Evolutionary conservation across 2,888 invertebrate genomes (phyloP).

Genomic region (Cryptocephalus primarius): DNA sequence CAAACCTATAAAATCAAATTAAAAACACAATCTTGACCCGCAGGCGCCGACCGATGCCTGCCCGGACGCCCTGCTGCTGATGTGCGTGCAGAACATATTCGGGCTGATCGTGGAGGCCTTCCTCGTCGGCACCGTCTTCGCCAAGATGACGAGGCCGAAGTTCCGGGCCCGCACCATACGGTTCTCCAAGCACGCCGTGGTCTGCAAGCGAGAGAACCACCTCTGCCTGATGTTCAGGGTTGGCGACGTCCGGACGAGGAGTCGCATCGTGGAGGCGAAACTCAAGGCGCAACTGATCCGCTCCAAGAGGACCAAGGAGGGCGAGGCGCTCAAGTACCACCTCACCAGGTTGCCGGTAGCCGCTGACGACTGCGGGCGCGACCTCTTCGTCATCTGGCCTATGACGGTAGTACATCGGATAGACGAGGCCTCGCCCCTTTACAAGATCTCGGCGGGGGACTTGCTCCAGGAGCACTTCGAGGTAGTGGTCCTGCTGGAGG

Average conservation of each 20-base stretch:
- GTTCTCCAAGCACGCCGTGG: conserved; percentile 74
- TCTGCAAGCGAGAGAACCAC: conserved; percentile 69
- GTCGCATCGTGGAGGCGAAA: conserved; percentile 73
- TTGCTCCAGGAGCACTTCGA: conserved; percentile 7
- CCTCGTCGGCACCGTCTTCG: conserved; percentile 79
- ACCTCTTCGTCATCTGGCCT: conserved; percentile 94
- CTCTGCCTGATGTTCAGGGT: conserved; percentile 77
- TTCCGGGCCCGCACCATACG: conserved; percentile 80
- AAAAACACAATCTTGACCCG: too few species aligned
- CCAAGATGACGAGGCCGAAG: conserved; percentile 85
- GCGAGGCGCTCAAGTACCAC: conserved; percentile 66
- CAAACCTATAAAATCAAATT: too few species aligned
- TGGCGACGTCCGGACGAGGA: conserved; percentile 73
- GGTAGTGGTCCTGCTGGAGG: conserved; percentile 11
- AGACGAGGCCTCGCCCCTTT: conserved; percentile 76
- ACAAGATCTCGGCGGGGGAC: conserved; percentile 67
- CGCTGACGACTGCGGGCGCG: conserved; percentile 70
- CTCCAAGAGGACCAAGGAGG: conserved; percentile 68
- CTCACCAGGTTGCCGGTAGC: conserved; percentile 60
- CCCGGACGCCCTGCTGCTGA: conserved; percentile 79
- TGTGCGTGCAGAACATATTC: conserved; percentile 82
- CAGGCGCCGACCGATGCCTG: conserved; percentile 70
- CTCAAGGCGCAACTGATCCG: conserved; percentile 71
- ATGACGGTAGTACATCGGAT: conserved; percentile 86
- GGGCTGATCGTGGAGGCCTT: conserved; percentile 58